Percentiles rank a stretch among this genome's conserved stretches.
phyloP scores from a whole-genome alignment of 2,113 vertebrate genomes.

The Corydoras sp. region DNA sequence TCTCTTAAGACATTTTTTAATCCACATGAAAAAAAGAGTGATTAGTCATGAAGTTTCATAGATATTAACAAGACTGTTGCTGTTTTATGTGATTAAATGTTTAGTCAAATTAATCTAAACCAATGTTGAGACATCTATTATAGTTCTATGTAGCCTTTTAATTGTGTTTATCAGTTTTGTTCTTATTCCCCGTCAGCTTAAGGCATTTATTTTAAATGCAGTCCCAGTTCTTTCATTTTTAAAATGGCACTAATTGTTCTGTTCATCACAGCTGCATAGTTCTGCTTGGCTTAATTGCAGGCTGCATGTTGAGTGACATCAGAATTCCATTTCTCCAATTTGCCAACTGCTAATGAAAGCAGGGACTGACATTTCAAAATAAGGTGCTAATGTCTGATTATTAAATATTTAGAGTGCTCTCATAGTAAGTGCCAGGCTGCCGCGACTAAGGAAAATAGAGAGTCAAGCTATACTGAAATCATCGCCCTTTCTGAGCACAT shows the following conservation, averaged over 20 bases:
- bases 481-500: constrained; percentile 23
- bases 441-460: constrained; percentile 26
- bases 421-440: constrained; percentile 30
- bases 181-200: neutral
- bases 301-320: constrained; percentile 15
- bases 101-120: neutral
- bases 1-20: too few relatives aligned
- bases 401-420: constrained; percentile 42
- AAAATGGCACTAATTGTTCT: constrained; percentile 10
- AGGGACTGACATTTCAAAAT: constrained; percentile 30
- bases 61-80: neutral
- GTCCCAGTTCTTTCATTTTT: constrained; percentile 13
- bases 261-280: constrained; percentile 16
- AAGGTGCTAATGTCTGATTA: constrained; percentile 40
- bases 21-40: too few relatives aligned
- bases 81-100: neutral
- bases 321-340: constrained; percentile 28
- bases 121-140: neutral
- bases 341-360: constrained; percentile 8
- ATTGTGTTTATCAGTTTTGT: neutral
- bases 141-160: neutral
- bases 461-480: constrained; percentile 36
- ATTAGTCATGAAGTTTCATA: too few relatives aligned
- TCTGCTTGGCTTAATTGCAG: constrained; percentile 14
- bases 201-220: constrained; percentile 47